Percentiles rank a stretch among this genome's conserved stretches.
Conservation (phyloP, 2,888 invertebrate species). For the Laspeyria flexula region DNA sequence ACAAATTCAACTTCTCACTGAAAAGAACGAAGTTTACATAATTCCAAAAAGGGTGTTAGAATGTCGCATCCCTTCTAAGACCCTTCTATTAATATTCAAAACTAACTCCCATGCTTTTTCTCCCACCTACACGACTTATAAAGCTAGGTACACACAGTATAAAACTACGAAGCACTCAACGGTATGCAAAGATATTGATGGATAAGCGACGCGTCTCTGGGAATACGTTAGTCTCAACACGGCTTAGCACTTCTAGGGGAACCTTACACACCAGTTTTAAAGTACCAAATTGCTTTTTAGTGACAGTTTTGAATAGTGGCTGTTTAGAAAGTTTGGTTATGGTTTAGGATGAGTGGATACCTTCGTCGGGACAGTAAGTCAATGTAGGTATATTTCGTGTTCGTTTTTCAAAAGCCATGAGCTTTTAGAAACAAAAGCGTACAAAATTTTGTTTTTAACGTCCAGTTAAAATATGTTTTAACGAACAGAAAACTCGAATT, state of each 20-base stretch:
- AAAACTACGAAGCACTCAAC: slow-evolving; percentile 46
- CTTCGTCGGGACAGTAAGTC: not conserved
- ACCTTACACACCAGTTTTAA: slow-evolving; percentile 63
- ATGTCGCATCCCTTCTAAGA: not conserved
- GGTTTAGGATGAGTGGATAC: slow-evolving; percentile 6
- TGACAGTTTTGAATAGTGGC: slow-evolving; percentile 47
- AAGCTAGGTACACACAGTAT: slow-evolving; percentile 41
- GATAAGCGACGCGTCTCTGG: slow-evolving; percentile 77
- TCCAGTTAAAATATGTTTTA: no score
- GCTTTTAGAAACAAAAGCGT: no score
- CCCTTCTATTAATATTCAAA: not conserved
- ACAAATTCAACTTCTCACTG: no score
- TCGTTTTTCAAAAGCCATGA: not conserved
- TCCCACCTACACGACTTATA: slow-evolving; percentile 2
- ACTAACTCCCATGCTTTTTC: not conserved
- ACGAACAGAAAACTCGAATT: no score
- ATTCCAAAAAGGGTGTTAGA: not conserved
- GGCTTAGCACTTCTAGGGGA: slow-evolving; percentile 84
- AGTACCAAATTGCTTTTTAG: slow-evolving; percentile 56
- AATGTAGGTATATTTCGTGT: not conserved
- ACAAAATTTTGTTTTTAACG: no score
- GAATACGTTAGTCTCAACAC: slow-evolving; percentile 81
- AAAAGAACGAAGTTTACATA: no score
- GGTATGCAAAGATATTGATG: slow-evolving; percentile 84
- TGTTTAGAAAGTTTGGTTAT: slow-evolving; percentile 32